Percentiles rank a stretch among this genome's conserved stretches.
These are phyloP conservation scores for Aplodontia rufa DNA, from an alignment of 2,113 vertebrate genomes.

Conservation along the genomic window DNA sequence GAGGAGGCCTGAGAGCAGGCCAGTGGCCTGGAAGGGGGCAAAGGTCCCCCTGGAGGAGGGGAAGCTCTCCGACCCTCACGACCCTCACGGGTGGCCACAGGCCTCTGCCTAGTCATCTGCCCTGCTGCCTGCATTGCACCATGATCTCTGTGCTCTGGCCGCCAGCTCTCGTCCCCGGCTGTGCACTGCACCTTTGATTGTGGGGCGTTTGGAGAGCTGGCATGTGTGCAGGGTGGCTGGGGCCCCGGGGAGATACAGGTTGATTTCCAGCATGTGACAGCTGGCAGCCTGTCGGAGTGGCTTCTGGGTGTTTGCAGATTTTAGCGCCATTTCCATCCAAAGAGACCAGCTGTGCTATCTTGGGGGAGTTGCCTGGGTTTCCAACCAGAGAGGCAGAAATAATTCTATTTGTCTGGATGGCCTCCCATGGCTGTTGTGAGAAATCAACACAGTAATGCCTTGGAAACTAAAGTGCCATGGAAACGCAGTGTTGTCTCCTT, in stretches of 20 bases:
- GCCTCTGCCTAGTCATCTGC: background rate
- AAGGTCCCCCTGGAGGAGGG: background rate
- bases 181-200: background rate
- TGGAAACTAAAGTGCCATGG: background rate
- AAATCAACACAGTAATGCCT: background rate
- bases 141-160: background rate
- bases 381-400: background rate
- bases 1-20: background rate
- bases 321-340: background rate
- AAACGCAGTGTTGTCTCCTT: background rate
- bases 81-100: fast-evolving
- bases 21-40: fast-evolving
- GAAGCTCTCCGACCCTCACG: fast-evolving
- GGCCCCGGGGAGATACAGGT: background rate
- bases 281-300: background rate
- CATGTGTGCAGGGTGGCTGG: no score
- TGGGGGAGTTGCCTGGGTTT: background rate
- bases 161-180: fast-evolving
- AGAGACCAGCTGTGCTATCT: background rate
- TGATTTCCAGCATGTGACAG: background rate
- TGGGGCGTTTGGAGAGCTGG: background rate
- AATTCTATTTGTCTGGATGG: background rate
- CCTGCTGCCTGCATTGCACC: background rate
- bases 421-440: background rate
- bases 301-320: background rate